phyloP scores from a whole-genome alignment of 2,888 invertebrate species.

The Portevinia maculata region DNA sequence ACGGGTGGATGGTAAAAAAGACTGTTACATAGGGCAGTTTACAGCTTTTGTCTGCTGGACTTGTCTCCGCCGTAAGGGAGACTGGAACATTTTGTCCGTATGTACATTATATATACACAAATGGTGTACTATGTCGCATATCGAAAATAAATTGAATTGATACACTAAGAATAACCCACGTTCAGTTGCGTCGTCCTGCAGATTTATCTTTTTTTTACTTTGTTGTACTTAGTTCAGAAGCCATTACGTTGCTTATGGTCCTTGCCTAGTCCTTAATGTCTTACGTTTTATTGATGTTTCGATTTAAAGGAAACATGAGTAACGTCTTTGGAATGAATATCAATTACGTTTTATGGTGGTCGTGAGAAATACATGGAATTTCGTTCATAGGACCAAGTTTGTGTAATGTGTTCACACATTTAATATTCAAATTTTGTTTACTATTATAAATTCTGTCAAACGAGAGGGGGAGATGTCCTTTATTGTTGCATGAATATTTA shows the following conservation, averaged over 20 bases:
- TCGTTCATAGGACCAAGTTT: constrained; percentile 6
- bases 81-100: constrained; percentile 52
- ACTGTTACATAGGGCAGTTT: constrained; percentile 51
- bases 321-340: constrained; percentile 18
- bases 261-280: constrained; percentile 36
- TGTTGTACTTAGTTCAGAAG: constrained; percentile 37
- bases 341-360: constrained; percentile 15
- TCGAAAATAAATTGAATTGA: constrained; percentile 71
- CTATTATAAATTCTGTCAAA: constrained; percentile 2
- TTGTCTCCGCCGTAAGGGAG: constrained; percentile 55
- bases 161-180: constrained; percentile 46
- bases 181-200: constrained; percentile 31
- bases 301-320: constrained; percentile 55
- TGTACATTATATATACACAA: constrained; percentile 22
- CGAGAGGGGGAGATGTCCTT: neutral
- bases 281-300: constrained; percentile 68
- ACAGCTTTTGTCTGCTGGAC: constrained; percentile 65
- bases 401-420: constrained; percentile 24
- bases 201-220: constrained; percentile 37
- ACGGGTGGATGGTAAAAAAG: neutral
- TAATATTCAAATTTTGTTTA: constrained; percentile 24
- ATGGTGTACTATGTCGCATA: constrained; percentile 25
- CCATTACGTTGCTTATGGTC: constrained; percentile 49
- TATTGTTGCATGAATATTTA: constrained; percentile 35
- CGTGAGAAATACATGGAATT: constrained; percentile 31